Conservation (phyloP, 2,113 vertebrate species). For the Laticauda colubrina region DNA sequence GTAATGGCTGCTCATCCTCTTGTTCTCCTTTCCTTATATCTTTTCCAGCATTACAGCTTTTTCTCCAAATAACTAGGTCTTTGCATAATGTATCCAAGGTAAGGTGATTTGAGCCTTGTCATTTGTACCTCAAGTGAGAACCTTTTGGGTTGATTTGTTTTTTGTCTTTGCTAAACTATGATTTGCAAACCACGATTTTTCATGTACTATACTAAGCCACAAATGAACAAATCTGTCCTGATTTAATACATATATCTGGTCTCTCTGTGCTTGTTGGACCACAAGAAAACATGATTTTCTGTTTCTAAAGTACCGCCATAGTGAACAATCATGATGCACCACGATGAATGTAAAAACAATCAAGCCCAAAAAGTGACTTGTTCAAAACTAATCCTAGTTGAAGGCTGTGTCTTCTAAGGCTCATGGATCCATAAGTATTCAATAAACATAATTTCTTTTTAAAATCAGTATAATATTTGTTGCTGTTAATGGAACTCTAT, state of each 20-base stretch:
- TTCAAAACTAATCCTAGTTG: neutral
- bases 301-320: neutral
- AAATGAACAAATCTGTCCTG: neutral
- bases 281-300: neutral
- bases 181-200: neutral
- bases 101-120: too few relatives aligned
- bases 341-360: neutral
- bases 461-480: neutral
- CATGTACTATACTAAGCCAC: neutral
- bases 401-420: neutral
- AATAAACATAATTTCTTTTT: neutral
- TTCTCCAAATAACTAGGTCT: too few relatives aligned
- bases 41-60: too few relatives aligned
- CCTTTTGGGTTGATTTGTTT: neutral
- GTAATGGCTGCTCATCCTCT: too few relatives aligned
- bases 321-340: neutral
- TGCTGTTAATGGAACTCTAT: neutral
- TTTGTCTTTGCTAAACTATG: neutral
- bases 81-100: too few relatives aligned
- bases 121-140: too few relatives aligned
- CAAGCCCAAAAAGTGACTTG: neutral
- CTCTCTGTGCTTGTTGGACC: neutral
- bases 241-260: neutral
- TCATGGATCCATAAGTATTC: neutral
- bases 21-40: too few relatives aligned